These are phyloP conservation scores for Nyctibius bracteatus DNA, from an alignment of 2,113 vertebrate genomes.

Conservation along the genomic window DNA sequence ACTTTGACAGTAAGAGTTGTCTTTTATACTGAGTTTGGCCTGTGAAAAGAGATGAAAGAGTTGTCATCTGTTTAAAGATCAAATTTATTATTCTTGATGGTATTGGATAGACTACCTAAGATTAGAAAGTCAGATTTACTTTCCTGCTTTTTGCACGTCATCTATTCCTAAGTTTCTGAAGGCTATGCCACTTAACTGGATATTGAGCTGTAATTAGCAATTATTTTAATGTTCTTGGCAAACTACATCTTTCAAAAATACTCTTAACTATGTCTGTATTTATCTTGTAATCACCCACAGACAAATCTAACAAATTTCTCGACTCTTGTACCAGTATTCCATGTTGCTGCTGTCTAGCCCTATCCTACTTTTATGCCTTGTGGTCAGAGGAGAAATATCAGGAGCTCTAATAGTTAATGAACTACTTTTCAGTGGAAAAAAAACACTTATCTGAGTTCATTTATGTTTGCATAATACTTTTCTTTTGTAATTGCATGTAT, in stretches of 20 bases:
- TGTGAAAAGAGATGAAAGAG: not conserved
- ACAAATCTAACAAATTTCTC: not conserved
- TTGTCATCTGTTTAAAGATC: not conserved
- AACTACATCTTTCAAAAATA: not conserved
- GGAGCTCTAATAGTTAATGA: not conserved
- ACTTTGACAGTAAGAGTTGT: not conserved
- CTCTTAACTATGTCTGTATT: not conserved
- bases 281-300: not conserved
- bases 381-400: not conserved
- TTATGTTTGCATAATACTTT: not conserved
- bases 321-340: not conserved
- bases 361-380: not conserved
- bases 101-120: not conserved
- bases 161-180: not conserved
- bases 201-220: not conserved
- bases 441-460: not conserved
- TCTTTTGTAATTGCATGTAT: not conserved
- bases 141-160: not conserved
- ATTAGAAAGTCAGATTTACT: not conserved
- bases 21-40: not conserved
- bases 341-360: not conserved
- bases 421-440: not conserved
- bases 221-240: not conserved
- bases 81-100: not conserved
- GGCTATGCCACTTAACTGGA: not conserved